These are phyloP conservation scores for Abramis brama DNA, from an alignment of 2,113 vertebrate species.

Conservation along the genomic window DNA sequence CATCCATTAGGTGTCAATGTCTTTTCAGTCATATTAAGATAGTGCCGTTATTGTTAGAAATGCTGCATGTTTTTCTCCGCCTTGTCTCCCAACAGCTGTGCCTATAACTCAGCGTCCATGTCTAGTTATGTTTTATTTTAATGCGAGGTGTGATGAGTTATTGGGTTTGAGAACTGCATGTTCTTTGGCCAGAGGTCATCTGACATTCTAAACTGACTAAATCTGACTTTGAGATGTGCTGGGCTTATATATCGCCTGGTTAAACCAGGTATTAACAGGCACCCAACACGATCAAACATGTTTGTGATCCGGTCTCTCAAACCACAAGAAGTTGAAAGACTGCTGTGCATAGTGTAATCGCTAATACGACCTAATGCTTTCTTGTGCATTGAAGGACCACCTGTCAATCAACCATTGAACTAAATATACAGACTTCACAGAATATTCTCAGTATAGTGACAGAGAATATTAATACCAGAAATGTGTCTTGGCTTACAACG, in stretches of 20 bases:
- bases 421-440: neutral
- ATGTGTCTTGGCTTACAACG: neutral
- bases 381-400: neutral
- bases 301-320: neutral
- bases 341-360: neutral
- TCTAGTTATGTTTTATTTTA: slow-evolving; percentile 67
- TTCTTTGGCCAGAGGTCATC: slow-evolving; percentile 7
- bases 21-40: slow-evolving; percentile 72
- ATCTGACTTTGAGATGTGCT: slow-evolving; percentile 5
- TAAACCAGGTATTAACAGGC: neutral
- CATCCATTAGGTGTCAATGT: slow-evolving; percentile 59
- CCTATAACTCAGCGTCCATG: slow-evolving; percentile 67
- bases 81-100: slow-evolving; percentile 65
- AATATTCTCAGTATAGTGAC: neutral
- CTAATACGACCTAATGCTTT: neutral
- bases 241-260: neutral
- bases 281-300: neutral
- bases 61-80: slow-evolving; percentile 64
- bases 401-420: neutral
- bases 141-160: slow-evolving; percentile 64
- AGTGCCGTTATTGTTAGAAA: slow-evolving; percentile 77
- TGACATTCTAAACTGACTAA: slow-evolving; percentile 8
- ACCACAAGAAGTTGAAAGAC: neutral
- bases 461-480: neutral
- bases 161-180: slow-evolving; percentile 53